A percentile compares a stretch with the other conserved stretches of the same genome.
Evolutionary conservation across 2,888 invertebrate genomes (phyloP).

Genomic region (Cremastobaeus sp.): DNA sequence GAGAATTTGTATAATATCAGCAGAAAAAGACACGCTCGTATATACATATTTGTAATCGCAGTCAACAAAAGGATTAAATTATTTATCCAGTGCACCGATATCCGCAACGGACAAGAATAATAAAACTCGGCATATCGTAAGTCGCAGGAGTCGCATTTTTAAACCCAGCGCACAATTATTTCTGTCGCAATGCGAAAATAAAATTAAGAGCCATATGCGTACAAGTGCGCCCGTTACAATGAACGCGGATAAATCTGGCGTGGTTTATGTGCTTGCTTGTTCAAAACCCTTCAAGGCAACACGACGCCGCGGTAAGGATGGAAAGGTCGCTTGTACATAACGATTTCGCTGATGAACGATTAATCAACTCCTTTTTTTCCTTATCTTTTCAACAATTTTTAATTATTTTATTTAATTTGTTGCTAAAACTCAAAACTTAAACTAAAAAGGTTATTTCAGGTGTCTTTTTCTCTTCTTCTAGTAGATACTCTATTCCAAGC

Average conservation of each 20-base stretch:
- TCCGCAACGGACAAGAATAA: constrained; percentile 29
- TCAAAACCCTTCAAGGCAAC: constrained; percentile 36
- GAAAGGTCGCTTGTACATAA: too few relatives aligned
- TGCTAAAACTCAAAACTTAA: too few relatives aligned
- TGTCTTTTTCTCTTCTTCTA: too few relatives aligned
- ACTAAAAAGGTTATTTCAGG: too few relatives aligned
- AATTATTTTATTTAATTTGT: too few relatives aligned
- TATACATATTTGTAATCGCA: constrained; percentile 28
- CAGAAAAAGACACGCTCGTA: not conserved
- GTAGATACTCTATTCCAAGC: too few relatives aligned
- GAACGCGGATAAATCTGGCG: constrained; percentile 54
- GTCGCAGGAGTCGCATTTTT: constrained; percentile 39
- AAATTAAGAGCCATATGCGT: constrained; percentile 45
- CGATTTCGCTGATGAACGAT: too few relatives aligned
- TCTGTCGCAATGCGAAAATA: constrained; percentile 62
- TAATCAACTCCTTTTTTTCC: too few relatives aligned
- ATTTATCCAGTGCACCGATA: constrained; percentile 23
- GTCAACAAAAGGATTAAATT: constrained; percentile 37
- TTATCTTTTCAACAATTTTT: too few relatives aligned
- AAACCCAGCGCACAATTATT: constrained; percentile 54
- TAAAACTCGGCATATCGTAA: constrained; percentile 42
- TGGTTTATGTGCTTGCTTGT: constrained; percentile 38
- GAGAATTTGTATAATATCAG: constrained; percentile 35
- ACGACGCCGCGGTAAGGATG: constrained; percentile 12
- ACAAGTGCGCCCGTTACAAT: constrained; percentile 38